Base-by-base conservation (phyloP, 2,888 invertebrate genomes). In the Drosophila birchii region DNA sequence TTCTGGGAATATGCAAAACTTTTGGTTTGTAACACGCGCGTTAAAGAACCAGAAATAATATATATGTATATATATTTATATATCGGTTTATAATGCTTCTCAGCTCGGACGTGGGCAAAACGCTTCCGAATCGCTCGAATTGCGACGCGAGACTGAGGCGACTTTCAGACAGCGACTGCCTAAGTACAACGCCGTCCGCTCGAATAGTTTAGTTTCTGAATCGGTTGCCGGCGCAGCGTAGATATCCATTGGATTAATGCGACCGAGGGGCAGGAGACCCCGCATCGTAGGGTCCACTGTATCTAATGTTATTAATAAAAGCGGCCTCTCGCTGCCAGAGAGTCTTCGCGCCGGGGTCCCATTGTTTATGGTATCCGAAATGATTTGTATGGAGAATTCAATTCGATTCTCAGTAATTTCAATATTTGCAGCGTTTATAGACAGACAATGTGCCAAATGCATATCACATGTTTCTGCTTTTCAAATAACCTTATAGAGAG, bases 101-200 rank as follows among this genome's bases (percentile, higher is more conserved):
- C 32, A 62, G 39, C 69, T 63, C 54, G 38, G 53, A 63, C 56
- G 76, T 64, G 66, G 70, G 41, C 64, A 72, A 86, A 79, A 79
- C 78, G 88, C 88, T 89, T 82, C 89, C 89, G 89, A 86, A 88
- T 89, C 86, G 85, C 89, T 89, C 78, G 89, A 86, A 81, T 79
- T 89, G 85, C 89, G 86, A 70, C 89, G 88, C 86, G 88, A 86
- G 86, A 85, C 84, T 85, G 75, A 78, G 70, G 51, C 70, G 88
- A 76, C 88, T 74, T 85, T 87, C 79, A 85, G 78, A 55, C 86
- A 74, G 71, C 76, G 68, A 55, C 62, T 55, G 58, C 49, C 76
- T 59, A 57, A 69, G 72, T 71, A 69, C 72, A 71, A 71, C 68
- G 68, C 71, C 29, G 68, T 11, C 59, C 58, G 76, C 43, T 76